These are phyloP conservation scores for Mesembrinibis cayennensis DNA, from an alignment of 2,113 vertebrate genomes.

Conservation along the genomic window DNA sequence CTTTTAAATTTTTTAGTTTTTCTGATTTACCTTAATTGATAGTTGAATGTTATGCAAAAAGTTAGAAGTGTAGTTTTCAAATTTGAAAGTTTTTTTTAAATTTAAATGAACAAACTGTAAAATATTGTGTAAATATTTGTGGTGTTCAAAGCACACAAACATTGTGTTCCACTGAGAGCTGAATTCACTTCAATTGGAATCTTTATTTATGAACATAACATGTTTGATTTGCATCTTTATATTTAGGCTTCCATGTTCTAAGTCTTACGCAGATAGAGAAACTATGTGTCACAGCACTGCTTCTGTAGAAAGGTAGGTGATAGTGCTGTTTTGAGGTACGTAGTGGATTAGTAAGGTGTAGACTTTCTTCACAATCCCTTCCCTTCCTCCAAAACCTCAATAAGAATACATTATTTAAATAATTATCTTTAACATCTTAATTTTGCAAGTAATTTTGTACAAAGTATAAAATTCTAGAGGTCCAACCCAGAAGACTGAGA, in stretches of 20 bases:
- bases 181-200: background rate
- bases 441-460: background rate
- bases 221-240: conserved; percentile 21
- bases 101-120: background rate
- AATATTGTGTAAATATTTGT: background rate
- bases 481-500: background rate
- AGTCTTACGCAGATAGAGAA: background rate
- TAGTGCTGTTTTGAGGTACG: background rate
- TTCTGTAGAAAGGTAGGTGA: conserved; percentile 4
- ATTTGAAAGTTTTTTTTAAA: background rate
- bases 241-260: background rate
- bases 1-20: background rate
- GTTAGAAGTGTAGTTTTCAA: background rate
- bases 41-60: background rate
- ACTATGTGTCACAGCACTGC: background rate
- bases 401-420: background rate
- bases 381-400: background rate
- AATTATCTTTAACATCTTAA: background rate
- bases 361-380: background rate
- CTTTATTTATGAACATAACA: background rate
- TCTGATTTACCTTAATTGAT: background rate
- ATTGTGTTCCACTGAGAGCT: background rate
- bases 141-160: background rate
- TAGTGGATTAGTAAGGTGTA: background rate
- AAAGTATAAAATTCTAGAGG: background rate